Evolutionary conservation across 2,797 vertebrate genomes (phyloP).

Genomic region (Helarctos malayanus): DNA sequence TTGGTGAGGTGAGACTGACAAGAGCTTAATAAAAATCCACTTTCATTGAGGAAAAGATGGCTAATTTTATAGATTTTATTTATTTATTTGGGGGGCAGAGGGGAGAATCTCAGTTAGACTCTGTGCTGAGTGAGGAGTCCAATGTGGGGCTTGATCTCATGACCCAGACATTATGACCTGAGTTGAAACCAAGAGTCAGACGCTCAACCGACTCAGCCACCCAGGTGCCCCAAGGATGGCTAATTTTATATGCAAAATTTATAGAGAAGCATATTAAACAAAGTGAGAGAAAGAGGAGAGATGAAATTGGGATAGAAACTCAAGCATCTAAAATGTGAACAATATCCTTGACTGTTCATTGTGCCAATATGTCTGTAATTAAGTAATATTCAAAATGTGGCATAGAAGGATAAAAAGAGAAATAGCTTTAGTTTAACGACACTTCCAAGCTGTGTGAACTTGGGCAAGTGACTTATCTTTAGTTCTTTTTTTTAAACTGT

Average conservation of each 20-base stretch:
- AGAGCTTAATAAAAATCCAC: background rate
- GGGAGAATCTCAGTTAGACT: background rate
- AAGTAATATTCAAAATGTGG: conserved; percentile 47
- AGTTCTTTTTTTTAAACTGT: background rate
- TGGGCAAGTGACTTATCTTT: background rate
- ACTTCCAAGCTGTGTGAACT: conserved; percentile 1
- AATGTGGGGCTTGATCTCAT: background rate
- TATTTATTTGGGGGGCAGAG: background rate
- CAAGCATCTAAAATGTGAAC: background rate
- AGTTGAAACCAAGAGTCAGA: background rate
- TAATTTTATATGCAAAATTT: conserved; percentile 42
- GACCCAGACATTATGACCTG: background rate
- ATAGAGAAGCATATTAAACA: background rate
- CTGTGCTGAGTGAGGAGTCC: background rate
- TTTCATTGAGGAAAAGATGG: background rate
- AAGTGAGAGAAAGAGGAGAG: conserved; percentile 16
- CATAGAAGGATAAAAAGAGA: background rate
- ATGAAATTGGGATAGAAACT: conserved; percentile 10
- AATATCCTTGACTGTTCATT: background rate
- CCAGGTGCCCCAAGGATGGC: background rate
- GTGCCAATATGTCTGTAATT: conserved; percentile 27
- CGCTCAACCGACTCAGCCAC: background rate
- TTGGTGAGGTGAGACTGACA: background rate
- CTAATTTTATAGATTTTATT: background rate
- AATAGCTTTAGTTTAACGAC: background rate